Conservation (phyloP, 2,113 vertebrate species). For the Genyomyrus donnyi region DNA sequence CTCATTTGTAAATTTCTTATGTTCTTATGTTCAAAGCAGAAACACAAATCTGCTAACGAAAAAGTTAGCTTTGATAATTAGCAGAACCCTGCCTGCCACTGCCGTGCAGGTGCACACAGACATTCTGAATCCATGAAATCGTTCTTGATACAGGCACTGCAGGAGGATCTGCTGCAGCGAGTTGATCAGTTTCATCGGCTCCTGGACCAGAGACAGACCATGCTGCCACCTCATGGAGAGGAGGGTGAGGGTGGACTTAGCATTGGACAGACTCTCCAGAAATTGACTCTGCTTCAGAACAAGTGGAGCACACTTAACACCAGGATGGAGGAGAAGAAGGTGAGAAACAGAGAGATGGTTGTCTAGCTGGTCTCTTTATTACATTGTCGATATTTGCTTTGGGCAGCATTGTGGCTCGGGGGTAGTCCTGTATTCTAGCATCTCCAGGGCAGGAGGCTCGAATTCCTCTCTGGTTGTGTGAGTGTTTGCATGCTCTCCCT, state of each 20-base stretch:
- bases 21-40: not conserved
- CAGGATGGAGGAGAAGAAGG: slow-evolving; percentile 94
- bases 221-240: slow-evolving; percentile 74
- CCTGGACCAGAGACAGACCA: slow-evolving; percentile 83
- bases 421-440: not conserved
- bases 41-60: not conserved
- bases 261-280: slow-evolving; percentile 85
- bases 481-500: not conserved
- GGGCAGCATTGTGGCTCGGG: not conserved
- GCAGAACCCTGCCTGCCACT: not conserved
- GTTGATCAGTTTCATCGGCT: slow-evolving; percentile 78
- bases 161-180: slow-evolving; percentile 70
- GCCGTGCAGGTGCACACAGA: not conserved
- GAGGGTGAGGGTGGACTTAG: slow-evolving; percentile 72
- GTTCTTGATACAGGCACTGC: slow-evolving; percentile 71
- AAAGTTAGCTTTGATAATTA: not conserved
- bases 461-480: not conserved
- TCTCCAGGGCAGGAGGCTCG: not conserved
- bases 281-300: slow-evolving; percentile 82
- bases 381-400: not conserved
- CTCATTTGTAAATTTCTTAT: no score
- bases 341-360: slow-evolving; percentile 34
- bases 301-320: slow-evolving; percentile 86
- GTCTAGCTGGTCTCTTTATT: not conserved
- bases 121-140: not conserved